Evolutionary conservation across 2,797 vertebrate species (phyloP).

Genomic region (Microctenopoma stevenorrisi): DNA sequence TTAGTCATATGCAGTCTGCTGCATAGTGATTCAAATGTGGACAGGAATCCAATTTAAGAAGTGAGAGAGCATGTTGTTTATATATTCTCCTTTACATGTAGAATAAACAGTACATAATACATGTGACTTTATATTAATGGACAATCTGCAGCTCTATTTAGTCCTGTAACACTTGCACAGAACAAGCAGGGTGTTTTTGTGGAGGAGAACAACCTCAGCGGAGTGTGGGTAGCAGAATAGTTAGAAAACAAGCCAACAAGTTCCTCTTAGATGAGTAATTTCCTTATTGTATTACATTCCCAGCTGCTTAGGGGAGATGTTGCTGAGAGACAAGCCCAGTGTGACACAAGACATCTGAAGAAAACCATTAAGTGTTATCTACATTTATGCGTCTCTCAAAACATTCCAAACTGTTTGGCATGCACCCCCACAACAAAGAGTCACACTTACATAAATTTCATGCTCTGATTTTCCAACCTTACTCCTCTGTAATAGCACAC

Average conservation of each 20-base stretch:
- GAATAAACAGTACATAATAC: not conserved
- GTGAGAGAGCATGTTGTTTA: not conserved
- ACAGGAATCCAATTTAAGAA: not conserved
- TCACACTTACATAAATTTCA: constrained; percentile 50
- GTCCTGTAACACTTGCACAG: constrained; percentile 15
- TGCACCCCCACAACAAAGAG: constrained; percentile 31
- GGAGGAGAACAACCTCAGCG: constrained; percentile 31
- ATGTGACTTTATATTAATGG: not conserved
- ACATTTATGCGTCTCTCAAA: constrained; percentile 17
- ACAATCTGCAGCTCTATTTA: not conserved
- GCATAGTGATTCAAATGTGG: not conserved
- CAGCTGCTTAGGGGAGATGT: constrained; percentile 67
- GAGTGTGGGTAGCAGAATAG: constrained; percentile 42
- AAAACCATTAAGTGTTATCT: constrained; percentile 35
- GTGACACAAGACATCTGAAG: constrained; percentile 51
- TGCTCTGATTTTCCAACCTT: constrained; percentile 39
- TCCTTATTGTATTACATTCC: constrained; percentile 69
- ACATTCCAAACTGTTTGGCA: constrained; percentile 30
- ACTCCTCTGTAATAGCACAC: constrained; percentile 35
- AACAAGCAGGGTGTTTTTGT: constrained; percentile 29
- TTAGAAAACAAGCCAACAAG: constrained; percentile 59
- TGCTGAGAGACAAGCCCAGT: constrained; percentile 38
- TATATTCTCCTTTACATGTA: constrained; percentile 5
- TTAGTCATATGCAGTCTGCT: constrained; percentile 6
- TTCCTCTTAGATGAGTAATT: constrained; percentile 74